phyloP scores from a whole-genome alignment of 2,888 invertebrate genomes.

The Chrysolina haemoptera region DNA sequence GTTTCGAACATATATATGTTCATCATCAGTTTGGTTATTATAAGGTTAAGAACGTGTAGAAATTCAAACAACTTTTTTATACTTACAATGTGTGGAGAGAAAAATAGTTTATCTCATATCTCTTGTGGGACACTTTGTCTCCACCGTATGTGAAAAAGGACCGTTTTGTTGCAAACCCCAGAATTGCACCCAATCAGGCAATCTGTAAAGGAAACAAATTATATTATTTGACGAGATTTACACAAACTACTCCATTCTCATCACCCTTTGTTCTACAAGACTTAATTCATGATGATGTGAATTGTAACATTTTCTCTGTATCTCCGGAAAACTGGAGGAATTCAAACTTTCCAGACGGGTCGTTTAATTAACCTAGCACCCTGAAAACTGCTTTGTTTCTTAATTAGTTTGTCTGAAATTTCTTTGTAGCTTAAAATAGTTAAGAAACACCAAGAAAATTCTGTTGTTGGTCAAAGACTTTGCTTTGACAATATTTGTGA shows the following conservation, averaged over 20 bases:
- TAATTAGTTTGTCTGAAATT: constrained; percentile 22
- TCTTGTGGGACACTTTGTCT: no score
- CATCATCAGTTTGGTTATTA: no score
- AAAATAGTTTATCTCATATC: no score
- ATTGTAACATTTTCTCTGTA: constrained; percentile 1
- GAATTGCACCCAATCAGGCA: background rate
- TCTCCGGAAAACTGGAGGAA: constrained; percentile 14
- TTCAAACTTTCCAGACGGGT: constrained; percentile 23
- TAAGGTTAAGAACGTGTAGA: no score
- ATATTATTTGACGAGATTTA: constrained; percentile 18
- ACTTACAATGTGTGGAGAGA: no score
- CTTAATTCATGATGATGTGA: constrained; percentile 8
- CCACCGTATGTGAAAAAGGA: no score
- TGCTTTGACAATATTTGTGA: background rate
- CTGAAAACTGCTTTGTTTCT: constrained; percentile 24
- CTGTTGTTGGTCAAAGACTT: background rate
- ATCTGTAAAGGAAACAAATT: constrained; percentile 7
- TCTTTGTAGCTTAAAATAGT: background rate
- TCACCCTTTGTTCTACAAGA: constrained; percentile 8
- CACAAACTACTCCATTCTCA: constrained; percentile 18
- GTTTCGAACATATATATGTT: no score
- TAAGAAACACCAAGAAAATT: constrained; percentile 4
- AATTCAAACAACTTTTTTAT: no score
- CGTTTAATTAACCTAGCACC: constrained; percentile 26
- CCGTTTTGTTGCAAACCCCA: background rate